Evolutionary conservation across 30 jellyfish, hydroid and myxozoan species (phyloP).

Genomic region (Mastigias papua): DNA sequence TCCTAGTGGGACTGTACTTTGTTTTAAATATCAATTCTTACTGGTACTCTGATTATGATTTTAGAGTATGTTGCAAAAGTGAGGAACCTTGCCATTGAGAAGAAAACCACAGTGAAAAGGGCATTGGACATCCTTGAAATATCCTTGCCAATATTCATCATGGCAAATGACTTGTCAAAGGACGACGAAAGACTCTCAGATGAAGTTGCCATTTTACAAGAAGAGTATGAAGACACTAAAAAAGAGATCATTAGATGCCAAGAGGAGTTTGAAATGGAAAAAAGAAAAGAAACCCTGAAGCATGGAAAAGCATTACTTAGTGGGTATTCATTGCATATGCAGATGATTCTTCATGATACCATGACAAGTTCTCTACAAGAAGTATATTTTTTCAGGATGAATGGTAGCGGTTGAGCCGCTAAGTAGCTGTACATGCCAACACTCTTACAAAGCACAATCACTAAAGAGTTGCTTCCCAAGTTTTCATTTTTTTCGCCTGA

Average conservation of each 20-base stretch:
- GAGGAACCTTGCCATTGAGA: conserved; percentile 37
- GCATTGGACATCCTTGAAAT: conserved; percentile 65
- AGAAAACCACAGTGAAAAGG: conserved; percentile 61
- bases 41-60: background rate
- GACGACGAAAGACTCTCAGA: conserved; percentile 45
- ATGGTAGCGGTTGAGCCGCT: too few species aligned
- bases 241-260: conserved; percentile 29
- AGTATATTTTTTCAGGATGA: too few species aligned
- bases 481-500: too few species aligned
- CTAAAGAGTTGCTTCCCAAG: too few species aligned
- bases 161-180: conserved; percentile 42
- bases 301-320: conserved; percentile 60
- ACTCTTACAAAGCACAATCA: too few species aligned
- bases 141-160: conserved; percentile 37
- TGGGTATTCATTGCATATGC: background rate
- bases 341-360: too few species aligned
- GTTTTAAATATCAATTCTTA: too few species aligned
- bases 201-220: conserved; percentile 38
- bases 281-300: conserved; percentile 24
- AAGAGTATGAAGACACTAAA: conserved; percentile 44
- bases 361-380: too few species aligned
- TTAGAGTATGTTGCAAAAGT: conserved; percentile 23
- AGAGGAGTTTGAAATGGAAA: conserved; percentile 53
- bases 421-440: too few species aligned
- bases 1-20: too few species aligned